These are phyloP conservation scores for Tragulus kanchil DNA, from an alignment of 2,113 vertebrate genomes.

Conservation along the genomic window DNA sequence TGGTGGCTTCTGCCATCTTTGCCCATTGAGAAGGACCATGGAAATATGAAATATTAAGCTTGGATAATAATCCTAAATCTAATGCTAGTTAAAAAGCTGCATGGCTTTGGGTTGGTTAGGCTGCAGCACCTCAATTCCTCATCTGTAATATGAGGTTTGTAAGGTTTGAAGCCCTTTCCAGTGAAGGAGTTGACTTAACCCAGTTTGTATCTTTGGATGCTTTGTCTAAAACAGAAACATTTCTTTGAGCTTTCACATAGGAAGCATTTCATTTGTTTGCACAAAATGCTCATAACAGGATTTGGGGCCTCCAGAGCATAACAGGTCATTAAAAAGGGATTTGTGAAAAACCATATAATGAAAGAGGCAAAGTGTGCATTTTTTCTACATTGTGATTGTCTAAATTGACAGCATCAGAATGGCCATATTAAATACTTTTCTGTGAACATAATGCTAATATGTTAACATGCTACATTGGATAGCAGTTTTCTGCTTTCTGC, in stretches of 20 bases:
- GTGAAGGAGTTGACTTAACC: neutral
- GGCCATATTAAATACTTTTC: neutral
- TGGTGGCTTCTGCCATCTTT: neutral
- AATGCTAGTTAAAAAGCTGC: neutral
- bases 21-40: neutral
- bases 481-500: neutral
- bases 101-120: neutral
- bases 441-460: neutral
- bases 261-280: conserved; percentile 7
- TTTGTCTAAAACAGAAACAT: conserved; percentile 17
- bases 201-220: neutral
- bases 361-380: neutral
- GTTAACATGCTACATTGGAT: neutral
- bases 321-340: neutral
- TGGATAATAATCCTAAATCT: neutral
- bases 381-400: neutral
- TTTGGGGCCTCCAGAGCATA: neutral
- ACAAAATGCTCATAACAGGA: neutral
- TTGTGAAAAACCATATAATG: neutral
- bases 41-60: neutral
- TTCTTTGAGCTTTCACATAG: neutral
- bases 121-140: neutral
- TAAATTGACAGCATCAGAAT: neutral
- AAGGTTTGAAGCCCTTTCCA: neutral
- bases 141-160: neutral